Conservation (phyloP, 2,888 invertebrate genomes). For the Lepas anatifera region DNA sequence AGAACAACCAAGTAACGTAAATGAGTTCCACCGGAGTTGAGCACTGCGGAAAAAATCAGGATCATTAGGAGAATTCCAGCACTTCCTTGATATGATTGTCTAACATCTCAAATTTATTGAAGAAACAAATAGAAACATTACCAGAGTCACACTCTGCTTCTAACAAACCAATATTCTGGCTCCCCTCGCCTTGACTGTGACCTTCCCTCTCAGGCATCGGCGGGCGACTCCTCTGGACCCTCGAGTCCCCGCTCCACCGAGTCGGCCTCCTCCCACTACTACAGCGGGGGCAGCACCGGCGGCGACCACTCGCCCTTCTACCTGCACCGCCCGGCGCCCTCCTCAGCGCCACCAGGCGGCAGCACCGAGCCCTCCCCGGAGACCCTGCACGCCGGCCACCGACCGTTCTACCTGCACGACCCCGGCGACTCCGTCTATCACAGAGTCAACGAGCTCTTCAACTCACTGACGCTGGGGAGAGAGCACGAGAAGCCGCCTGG, state of each 20-base stretch:
- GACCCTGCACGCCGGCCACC: constrained; percentile 21
- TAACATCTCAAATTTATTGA: too few relatives aligned
- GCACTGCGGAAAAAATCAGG: too few relatives aligned
- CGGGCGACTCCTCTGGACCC: neutral
- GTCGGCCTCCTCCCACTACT: constrained; percentile 19
- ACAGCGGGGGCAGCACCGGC: constrained; percentile 19
- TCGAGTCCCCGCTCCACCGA: constrained; percentile 18
- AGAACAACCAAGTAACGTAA: too few relatives aligned
- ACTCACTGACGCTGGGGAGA: constrained; percentile 30
- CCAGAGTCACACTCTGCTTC: too few relatives aligned
- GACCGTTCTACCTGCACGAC: constrained; percentile 68
- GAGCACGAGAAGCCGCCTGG: constrained; percentile 10
- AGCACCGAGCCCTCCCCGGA: constrained; percentile 22
- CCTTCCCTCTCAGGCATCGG: neutral
- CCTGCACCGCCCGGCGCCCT: constrained; percentile 45
- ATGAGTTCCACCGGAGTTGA: too few relatives aligned
- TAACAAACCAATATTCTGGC: too few relatives aligned
- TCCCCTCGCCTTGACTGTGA: too few relatives aligned
- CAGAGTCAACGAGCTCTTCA: constrained; percentile 69
- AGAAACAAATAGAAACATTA: too few relatives aligned
- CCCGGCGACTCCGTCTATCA: constrained; percentile 68
- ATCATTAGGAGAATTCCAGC: too few relatives aligned
- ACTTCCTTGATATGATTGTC: too few relatives aligned
- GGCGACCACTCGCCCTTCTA: constrained; percentile 50
- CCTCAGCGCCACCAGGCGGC: constrained; percentile 20